Percentiles rank a stretch among this genome's conserved stretches.
These are phyloP conservation scores for Nipponia nippon DNA, from an alignment of 2,113 vertebrate genomes.

Conservation along the genomic window DNA sequence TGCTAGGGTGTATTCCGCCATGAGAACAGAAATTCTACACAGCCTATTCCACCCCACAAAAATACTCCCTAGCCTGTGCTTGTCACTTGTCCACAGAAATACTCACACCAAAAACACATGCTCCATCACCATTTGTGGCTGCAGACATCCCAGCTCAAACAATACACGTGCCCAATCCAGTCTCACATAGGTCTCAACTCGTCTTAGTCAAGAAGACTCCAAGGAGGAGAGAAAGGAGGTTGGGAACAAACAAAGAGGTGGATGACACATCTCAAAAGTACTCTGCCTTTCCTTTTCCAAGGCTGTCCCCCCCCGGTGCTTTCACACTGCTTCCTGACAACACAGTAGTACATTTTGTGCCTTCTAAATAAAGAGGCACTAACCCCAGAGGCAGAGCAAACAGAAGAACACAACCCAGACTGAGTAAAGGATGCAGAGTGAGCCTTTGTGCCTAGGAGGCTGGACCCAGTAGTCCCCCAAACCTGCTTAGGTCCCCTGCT, in stretches of 20 bases:
- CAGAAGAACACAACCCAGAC: neutral
- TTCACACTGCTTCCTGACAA: neutral
- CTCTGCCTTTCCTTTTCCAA: neutral
- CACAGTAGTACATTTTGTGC: neutral
- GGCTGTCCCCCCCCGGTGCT: neutral
- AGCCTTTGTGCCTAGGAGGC: neutral
- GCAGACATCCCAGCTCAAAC: neutral
- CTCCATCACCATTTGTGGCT: neutral
- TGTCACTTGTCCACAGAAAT: neutral
- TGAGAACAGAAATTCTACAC: neutral
- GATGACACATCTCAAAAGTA: neutral
- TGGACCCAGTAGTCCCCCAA: neutral
- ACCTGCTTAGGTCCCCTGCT: neutral
- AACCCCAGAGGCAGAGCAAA: neutral
- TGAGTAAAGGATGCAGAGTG: neutral
- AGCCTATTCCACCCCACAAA: neutral
- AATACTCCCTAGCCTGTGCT: neutral
- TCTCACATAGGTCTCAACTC: neutral
- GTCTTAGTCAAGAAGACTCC: neutral
- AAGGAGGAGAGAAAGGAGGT: neutral
- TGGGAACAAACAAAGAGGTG: neutral
- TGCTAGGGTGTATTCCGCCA: neutral
- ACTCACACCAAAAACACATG: neutral
- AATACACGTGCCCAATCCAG: accelerated
- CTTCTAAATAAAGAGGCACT: neutral